Conservation (phyloP, 1,140 invertebrate genomes). For the Nasonia giraulti region DNA sequence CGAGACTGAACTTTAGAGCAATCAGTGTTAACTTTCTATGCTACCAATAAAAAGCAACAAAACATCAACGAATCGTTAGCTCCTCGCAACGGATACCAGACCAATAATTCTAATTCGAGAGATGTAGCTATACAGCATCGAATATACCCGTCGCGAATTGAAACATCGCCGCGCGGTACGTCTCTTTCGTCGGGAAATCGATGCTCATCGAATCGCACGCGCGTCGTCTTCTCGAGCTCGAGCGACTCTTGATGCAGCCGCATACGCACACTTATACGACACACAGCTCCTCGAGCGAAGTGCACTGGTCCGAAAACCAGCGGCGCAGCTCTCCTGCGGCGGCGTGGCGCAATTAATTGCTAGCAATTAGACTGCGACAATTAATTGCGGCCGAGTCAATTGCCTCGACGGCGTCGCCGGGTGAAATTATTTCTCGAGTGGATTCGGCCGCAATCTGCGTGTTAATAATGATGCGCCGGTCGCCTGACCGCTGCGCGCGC, state of each 20-base stretch:
- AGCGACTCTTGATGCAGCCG: no score
- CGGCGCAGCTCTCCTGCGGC: background rate
- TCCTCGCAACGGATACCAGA: no score
- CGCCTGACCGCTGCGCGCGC: background rate
- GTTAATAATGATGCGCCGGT: slow-evolving; percentile 33
- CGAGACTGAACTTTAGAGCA: background rate
- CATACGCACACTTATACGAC: no score
- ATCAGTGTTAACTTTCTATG: slow-evolving; percentile 6
- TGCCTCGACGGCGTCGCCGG: background rate
- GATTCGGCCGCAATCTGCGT: slow-evolving; percentile 36
- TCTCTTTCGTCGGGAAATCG: no score
- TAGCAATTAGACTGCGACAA: slow-evolving; percentile 32
- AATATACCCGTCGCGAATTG: no score
- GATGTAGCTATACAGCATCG: no score
- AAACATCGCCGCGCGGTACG: no score
- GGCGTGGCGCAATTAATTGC: slow-evolving; percentile 41
- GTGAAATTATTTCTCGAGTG: slow-evolving; percentile 50
- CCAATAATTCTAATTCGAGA: no score
- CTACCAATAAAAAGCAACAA: background rate
- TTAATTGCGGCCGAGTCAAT: slow-evolving; percentile 43
- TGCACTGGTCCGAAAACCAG: background rate
- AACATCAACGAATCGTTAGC: no score
- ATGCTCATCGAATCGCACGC: no score
- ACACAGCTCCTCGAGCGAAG: background rate
- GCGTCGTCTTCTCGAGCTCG: no score